Evolutionary conservation across 2,888 invertebrate genomes (phyloP), one percentile per base, ranked within the genome.

Genomic region (Anthrax anthrax): DNA sequence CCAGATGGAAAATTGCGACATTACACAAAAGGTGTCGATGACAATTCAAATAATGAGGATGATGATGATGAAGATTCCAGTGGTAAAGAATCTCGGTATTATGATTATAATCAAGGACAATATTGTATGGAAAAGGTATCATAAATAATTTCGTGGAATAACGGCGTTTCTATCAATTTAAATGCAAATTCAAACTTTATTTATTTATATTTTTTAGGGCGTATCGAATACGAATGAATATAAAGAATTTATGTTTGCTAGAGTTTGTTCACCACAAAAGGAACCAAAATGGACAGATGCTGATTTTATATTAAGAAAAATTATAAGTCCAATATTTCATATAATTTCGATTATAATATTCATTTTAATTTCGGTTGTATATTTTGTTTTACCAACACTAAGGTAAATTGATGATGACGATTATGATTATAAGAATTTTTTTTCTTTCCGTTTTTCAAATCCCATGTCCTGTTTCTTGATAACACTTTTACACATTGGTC

Each of bases 111-210:
- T 17, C 78, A 77, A 51, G 80, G 82, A 38, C 79, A 82, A 64
- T 89, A 88, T 62, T 89, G 89, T 59, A 73, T 85, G 58, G 89
- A 89, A 60, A 85, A 81, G 72, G 85, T 83, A 47, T 18, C 47
- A 42, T 41, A 29, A n/a, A n/a, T n/a, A n/a, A n/a, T n/a, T n/a
- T n/a, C n/a, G n/a, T n/a, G n/a, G n/a, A n/a, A n/a, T n/a, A n/a
- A n/a, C n/a, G n/a, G n/a, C n/a, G n/a, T n/a, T n/a, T n/a, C n/a
- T n/a, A n/a, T n/a, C n/a, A n/a, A n/a, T n/a, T n/a, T n/a, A n/a
- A n/a, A n/a, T n/a, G n/a, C n/a, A n/a, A n/a, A n/a, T n/a, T 13
- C 23, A 40, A n/a, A 19, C 8, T n/a, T 19, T 36, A 14, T 37
- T 48, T 39, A 13, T 42, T 27, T 41, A 40, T 39, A 12, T 18